Conservation (phyloP, 2,888 invertebrate species). For the Caenorhabditis japonica region DNA sequence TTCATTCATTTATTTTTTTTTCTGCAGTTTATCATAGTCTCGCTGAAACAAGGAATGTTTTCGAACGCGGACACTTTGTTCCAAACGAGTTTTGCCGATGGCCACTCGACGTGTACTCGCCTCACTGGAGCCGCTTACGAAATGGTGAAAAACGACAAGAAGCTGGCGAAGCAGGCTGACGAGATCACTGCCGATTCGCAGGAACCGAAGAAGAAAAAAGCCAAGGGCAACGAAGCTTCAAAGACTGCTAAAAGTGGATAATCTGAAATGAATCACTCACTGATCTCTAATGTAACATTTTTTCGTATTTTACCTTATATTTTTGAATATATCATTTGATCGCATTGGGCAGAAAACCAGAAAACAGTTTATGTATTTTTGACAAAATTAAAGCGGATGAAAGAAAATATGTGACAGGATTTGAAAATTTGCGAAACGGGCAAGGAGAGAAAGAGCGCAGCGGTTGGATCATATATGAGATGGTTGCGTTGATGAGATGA, state of each 20-base stretch:
- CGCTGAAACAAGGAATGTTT: conserved; percentile 98
- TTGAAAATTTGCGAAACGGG: neutral
- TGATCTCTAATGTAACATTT: too few species aligned
- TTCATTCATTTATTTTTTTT: neutral
- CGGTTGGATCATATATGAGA: neutral
- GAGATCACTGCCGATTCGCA: conserved; percentile 11
- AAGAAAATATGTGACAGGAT: neutral
- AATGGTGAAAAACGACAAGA: conserved; percentile 5
- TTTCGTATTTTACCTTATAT: too few species aligned
- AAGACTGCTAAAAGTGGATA: too few species aligned
- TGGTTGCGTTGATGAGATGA: conserved; percentile 2
- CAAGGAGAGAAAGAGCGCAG: conserved; percentile 1
- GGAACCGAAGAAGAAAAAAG: conserved; percentile 17
- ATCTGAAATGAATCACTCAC: too few species aligned
- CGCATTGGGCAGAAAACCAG: too few species aligned
- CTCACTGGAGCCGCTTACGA: conserved; percentile 16
- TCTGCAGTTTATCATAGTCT: conserved; percentile 92
- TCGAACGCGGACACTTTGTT: conserved; percentile 98
- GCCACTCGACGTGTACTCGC: conserved; percentile 78
- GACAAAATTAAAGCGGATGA: neutral
- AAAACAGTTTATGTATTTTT: too few species aligned
- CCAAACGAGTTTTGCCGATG: conserved; percentile 93
- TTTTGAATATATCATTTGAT: too few species aligned
- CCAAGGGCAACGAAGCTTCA: too few species aligned
- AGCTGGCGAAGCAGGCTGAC: conserved; percentile 18